Evolutionary conservation across 2,797 vertebrate genomes (phyloP).

Genomic region (Miichthys miiuy): DNA sequence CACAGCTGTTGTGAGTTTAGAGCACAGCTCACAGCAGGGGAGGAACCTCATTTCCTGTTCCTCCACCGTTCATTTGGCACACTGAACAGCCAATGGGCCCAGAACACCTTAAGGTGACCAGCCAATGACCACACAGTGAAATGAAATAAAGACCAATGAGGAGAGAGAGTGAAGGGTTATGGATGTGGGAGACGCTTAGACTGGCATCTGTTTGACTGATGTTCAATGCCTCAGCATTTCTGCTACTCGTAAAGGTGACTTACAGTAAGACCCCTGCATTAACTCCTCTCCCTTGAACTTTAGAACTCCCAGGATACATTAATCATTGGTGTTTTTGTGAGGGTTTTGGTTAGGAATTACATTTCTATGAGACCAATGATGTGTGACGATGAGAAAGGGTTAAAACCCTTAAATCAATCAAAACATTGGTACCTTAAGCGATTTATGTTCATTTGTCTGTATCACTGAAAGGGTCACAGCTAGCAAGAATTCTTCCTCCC

Average conservation of each 20-base stretch:
- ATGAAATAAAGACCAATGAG: conserved; percentile 22
- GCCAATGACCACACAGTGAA: conserved; percentile 41
- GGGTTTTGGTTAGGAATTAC: too few species aligned
- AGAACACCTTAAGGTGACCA: conserved; percentile 20
- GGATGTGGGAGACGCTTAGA: conserved; percentile 1
- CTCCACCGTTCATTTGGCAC: conserved; percentile 36
- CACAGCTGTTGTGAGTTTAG: conserved; percentile 77
- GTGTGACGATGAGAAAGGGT: background rate
- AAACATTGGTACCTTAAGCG: background rate
- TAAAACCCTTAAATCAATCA: conserved; percentile 12
- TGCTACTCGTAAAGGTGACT: conserved; percentile 32
- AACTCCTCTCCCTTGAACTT: conserved; percentile 24
- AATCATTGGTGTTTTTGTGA: conserved; percentile 3
- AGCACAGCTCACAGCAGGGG: conserved; percentile 63
- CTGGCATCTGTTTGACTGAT: conserved; percentile 35
- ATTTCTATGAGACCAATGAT: background rate
- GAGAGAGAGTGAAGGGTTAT: background rate
- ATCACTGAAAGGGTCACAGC: background rate
- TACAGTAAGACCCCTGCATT: conserved; percentile 29
- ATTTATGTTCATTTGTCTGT: conserved; percentile 3
- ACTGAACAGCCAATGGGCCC: conserved; percentile 39
- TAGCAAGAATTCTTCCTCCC: background rate
- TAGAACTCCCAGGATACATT: conserved; percentile 1
- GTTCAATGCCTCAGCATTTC: conserved; percentile 10
- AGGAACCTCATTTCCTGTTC: conserved; percentile 70